Percentiles rank a stretch among this genome's conserved stretches.
Evolutionary conservation across 2,888 invertebrate species (phyloP).

Genomic region (Archips crataeganus): DNA sequence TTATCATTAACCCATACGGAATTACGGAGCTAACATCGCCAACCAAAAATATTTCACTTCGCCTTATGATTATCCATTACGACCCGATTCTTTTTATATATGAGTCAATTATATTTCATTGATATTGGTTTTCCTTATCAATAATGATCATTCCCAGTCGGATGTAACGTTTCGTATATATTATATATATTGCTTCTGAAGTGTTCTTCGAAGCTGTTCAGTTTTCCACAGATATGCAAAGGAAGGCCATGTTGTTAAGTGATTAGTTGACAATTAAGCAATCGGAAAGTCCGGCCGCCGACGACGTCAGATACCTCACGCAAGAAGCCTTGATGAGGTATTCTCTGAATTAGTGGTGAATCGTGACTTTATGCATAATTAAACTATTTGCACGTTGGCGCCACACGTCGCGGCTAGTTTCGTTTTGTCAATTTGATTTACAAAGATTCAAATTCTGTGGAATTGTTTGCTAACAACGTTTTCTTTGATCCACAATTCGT

Average conservation of each 20-base stretch:
- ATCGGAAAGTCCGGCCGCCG: conserved; percentile 47
- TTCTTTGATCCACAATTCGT: conserved; percentile 34
- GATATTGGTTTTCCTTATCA: conserved; percentile 38
- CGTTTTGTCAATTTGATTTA: conserved; percentile 70
- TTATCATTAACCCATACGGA: conserved; percentile 40
- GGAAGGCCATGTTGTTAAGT: conserved; percentile 12
- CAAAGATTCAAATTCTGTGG: conserved; percentile 61
- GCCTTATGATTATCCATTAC: conserved; percentile 36
- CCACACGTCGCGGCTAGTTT: conserved; percentile 73
- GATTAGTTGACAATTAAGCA: conserved; percentile 32
- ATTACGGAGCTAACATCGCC: conserved; percentile 28
- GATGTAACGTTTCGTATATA: conserved; percentile 13
- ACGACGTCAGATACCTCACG: conserved; percentile 40
- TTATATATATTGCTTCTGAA: conserved; percentile 1
- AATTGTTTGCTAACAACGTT: conserved; percentile 58
- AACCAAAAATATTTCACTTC: conserved; percentile 40
- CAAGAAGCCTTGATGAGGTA: conserved; percentile 46
- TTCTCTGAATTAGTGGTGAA: conserved; percentile 64
- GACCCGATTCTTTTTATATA: conserved; percentile 33
- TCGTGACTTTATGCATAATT: conserved; percentile 79
- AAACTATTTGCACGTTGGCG: conserved; percentile 77
- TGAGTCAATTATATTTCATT: conserved; percentile 37
- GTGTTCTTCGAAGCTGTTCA: conserved; percentile 16
- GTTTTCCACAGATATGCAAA: conserved; percentile 17
- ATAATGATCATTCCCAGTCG: conserved; percentile 9